Conservation (phyloP, 1,140 invertebrate species). For the Theocolax elegans region DNA sequence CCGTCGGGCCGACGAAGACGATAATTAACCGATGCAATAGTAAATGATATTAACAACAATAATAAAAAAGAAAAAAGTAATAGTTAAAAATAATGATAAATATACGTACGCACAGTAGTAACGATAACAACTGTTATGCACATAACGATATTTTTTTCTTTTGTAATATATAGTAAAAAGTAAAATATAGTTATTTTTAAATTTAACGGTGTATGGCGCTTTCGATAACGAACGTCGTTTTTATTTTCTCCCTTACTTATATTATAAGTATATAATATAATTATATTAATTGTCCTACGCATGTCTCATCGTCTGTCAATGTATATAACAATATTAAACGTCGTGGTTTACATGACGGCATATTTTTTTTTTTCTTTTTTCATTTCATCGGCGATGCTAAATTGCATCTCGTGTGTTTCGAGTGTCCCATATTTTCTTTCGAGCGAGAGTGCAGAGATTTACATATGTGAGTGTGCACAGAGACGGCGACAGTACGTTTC, state of each 20-base stretch:
- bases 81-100: constrained; percentile 6
- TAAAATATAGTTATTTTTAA: constrained; percentile 15
- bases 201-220: constrained; percentile 14
- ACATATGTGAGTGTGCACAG: too few species aligned
- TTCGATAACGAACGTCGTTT: background rate
- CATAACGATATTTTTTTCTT: background rate
- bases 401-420: too few species aligned
- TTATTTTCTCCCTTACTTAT: too few species aligned
- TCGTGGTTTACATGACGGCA: too few species aligned
- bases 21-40: too few species aligned
- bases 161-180: constrained; percentile 4
- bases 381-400: too few species aligned
- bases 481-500: too few species aligned
- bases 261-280: constrained; percentile 16
- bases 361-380: too few species aligned
- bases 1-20: background rate
- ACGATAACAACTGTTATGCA: constrained; percentile 19
- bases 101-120: constrained; percentile 13
- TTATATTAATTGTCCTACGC: constrained; percentile 31
- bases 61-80: background rate
- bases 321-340: constrained; percentile 26
- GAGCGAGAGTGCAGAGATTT: too few species aligned
- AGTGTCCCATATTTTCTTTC: too few species aligned
- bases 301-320: constrained; percentile 8
- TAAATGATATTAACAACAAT: constrained; percentile 18